Evolutionary conservation across 2,888 invertebrate genomes (phyloP).

Genomic region (Trisateles emortualis): DNA sequence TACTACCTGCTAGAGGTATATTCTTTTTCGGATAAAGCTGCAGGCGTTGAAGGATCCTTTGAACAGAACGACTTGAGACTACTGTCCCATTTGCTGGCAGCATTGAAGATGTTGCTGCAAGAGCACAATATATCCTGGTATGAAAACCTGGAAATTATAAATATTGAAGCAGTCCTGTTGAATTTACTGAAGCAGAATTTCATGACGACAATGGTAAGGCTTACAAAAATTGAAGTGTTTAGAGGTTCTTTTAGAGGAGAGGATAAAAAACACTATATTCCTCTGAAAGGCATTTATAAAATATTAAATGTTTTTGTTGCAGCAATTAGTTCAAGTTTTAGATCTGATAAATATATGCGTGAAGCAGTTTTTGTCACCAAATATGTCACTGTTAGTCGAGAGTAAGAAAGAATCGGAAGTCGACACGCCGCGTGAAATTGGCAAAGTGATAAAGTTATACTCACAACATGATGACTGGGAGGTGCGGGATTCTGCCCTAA

Average conservation of each 20-base stretch:
- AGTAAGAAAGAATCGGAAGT: slow-evolving; percentile 84
- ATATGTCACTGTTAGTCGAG: slow-evolving; percentile 90
- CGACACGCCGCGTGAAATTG: slow-evolving; percentile 86
- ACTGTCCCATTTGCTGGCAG: slow-evolving; percentile 48
- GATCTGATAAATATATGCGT: slow-evolving; percentile 89
- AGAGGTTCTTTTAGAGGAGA: too few relatives aligned
- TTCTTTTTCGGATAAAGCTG: slow-evolving; percentile 47
- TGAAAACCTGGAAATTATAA: slow-evolving; percentile 55
- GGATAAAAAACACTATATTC: too few relatives aligned
- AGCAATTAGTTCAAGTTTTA: slow-evolving; percentile 89
- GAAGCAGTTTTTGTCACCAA: slow-evolving; percentile 90
- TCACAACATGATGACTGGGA: slow-evolving; percentile 90
- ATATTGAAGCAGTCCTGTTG: slow-evolving; percentile 53
- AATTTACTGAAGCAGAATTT: slow-evolving; percentile 51
- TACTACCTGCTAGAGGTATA: slow-evolving; percentile 53
- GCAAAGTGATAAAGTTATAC: slow-evolving; percentile 87
- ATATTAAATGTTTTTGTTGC: slow-evolving; percentile 33
- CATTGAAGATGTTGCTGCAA: slow-evolving; percentile 53
- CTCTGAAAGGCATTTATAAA: too few relatives aligned
- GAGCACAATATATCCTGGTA: slow-evolving; percentile 60
- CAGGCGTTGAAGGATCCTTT: slow-evolving; percentile 43
- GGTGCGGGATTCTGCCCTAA: slow-evolving; percentile 90
- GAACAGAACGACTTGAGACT: slow-evolving; percentile 49
- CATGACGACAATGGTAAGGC: slow-evolving; percentile 16
- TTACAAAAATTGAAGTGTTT: neutral